Evolutionary conservation across 2,888 invertebrate genomes (phyloP).

Genomic region (Drosophila birchii): DNA sequence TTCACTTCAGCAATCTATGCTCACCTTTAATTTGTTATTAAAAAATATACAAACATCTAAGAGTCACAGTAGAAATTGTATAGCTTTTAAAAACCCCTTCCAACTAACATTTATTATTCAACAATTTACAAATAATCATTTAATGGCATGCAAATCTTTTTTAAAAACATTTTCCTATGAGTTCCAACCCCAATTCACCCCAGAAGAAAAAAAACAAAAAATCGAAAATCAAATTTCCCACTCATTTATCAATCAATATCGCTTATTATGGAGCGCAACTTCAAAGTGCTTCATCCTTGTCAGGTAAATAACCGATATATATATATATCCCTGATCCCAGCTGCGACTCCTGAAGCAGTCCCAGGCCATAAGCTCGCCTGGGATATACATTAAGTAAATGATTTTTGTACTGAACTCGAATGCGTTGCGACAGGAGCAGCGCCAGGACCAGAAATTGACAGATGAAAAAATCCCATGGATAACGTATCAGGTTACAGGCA

Average conservation of each 20-base stretch:
- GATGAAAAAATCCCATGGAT: slow-evolving; percentile 49
- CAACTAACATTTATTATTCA: background rate
- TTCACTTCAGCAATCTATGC: background rate
- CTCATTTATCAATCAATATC: slow-evolving; percentile 77
- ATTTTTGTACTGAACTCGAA: slow-evolving; percentile 61
- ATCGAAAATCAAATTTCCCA: slow-evolving; percentile 41
- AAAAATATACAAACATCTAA: background rate
- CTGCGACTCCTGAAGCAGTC: slow-evolving; percentile 26
- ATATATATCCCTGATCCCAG: slow-evolving; percentile 43
- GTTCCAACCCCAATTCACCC: slow-evolving; percentile 2
- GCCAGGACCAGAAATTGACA: slow-evolving; percentile 68
- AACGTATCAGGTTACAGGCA: slow-evolving; percentile 79
- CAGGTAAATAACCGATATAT: slow-evolving; percentile 47
- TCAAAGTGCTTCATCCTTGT: slow-evolving; percentile 75
- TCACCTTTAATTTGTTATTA: background rate
- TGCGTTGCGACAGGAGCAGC: slow-evolving; percentile 56
- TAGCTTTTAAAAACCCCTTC: background rate
- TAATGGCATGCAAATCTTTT: slow-evolving; percentile 21
- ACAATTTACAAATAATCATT: background rate
- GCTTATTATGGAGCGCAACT: slow-evolving; percentile 58
- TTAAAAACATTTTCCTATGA: slow-evolving; percentile 1
- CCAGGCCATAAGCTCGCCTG: slow-evolving; percentile 25
- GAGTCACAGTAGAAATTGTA: background rate
- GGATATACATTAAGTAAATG: slow-evolving; percentile 72
- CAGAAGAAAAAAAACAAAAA: background rate